Base-by-base conservation (phyloP, 2,888 invertebrate species). In the Ectobius pallidus region DNA sequence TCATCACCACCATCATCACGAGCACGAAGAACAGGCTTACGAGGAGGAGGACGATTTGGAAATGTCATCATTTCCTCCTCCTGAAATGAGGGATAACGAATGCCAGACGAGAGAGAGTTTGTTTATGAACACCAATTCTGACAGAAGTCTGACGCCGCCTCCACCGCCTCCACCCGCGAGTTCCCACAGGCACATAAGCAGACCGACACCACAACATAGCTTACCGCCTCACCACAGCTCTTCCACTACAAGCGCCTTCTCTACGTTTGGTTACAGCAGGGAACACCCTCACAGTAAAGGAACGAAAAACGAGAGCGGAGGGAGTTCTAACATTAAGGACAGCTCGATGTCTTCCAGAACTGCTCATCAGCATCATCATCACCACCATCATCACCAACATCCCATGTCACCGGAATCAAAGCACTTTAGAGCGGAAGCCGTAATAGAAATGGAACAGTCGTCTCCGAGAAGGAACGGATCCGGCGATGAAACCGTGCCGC, bases 71-170 rank as follows among this genome's bases (percentile, higher is more conserved):
- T 71, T 52, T 34, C 67, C 71, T 4, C 62, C 84, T 72, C 86
- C 87, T 1, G 89, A 89, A 79, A 91, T 90, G 87, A 88, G 90
- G 77, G 91, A 92, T 81, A 91, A 88, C 81, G 91, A 90, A 69
- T 95, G 94, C 81, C 95, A 95, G 81, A 95, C 95, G 0, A 87
- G 94, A 77, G 94, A 93, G 81, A 92, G 92, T 79, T 83, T 93
- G 39, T 92, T 92, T 70, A 69, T 72, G 44, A 73, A 83, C 76
- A 82, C 81, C 76, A 81, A 82, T 7, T 82, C 83, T 16, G 82
- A 81, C 76, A 82, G 82, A 76, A 83, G 83, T 77, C 44, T 80
- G 78, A 75, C 79, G 78, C 72, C 80, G 80, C 78, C 73, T 84
- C 85, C 69, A 80, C 85, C 22, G 83, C 83, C 75, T 80, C 80